Evolutionary conservation across 2,113 vertebrate genomes (phyloP).

Genomic region (Hiodon tergisus): DNA sequence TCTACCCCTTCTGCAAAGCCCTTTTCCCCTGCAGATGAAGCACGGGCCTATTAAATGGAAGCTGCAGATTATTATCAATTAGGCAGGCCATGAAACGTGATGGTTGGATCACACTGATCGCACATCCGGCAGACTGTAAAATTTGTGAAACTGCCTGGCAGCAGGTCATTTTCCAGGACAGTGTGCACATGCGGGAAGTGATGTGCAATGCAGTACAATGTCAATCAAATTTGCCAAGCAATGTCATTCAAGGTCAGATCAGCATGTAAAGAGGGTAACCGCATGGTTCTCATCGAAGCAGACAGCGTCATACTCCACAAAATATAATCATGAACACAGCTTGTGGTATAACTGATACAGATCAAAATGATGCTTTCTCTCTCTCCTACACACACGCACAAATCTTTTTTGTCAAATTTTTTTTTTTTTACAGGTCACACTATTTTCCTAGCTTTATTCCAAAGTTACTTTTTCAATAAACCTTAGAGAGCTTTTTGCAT

Average conservation of each 20-base stretch:
- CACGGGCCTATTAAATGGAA: neutral
- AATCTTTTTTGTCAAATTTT: neutral
- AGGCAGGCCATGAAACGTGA: constrained; percentile 9
- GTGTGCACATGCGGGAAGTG: constrained; percentile 31
- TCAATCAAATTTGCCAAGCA: constrained; percentile 59
- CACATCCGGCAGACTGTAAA: constrained; percentile 32
- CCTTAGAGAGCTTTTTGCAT: no score
- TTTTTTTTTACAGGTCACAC: no score
- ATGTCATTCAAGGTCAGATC: constrained; percentile 65
- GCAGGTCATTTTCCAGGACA: constrained; percentile 43
- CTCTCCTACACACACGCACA: neutral
- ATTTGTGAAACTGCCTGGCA: constrained; percentile 40
- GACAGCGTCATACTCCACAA: constrained; percentile 40
- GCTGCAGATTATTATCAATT: neutral
- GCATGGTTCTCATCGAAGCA: constrained; percentile 54
- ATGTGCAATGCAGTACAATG: constrained; percentile 47
- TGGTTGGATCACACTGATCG: neutral
- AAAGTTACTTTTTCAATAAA: no score
- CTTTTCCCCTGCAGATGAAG: neutral
- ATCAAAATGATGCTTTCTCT: neutral
- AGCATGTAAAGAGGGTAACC: constrained; percentile 35
- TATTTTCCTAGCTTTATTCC: no score
- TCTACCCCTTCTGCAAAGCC: neutral
- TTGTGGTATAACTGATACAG: neutral
- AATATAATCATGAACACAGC: constrained; percentile 35